phyloP scores from a whole-genome alignment of 2,888 invertebrate genomes.

The Abrostola triplasia region DNA sequence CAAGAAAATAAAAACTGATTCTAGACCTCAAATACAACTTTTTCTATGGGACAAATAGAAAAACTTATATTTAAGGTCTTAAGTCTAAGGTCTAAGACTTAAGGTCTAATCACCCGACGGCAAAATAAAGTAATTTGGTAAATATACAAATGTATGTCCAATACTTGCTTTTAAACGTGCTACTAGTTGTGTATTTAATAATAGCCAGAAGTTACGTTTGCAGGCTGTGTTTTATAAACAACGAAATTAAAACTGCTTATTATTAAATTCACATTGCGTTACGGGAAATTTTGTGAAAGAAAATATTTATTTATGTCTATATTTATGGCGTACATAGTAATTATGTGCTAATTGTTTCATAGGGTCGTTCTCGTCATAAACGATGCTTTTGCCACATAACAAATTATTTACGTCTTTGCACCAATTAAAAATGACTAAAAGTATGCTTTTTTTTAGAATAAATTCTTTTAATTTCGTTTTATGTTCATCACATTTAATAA shows the following conservation, averaged over 20 bases:
- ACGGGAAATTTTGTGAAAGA: background rate
- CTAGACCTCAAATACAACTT: conserved; percentile 1
- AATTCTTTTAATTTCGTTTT: background rate
- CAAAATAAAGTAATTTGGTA: background rate
- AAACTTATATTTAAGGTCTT: background rate
- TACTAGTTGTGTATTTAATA: too few relatives aligned
- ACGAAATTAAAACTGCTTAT: conserved; percentile 1
- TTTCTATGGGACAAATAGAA: conserved; percentile 1
- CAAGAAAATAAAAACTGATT: background rate
- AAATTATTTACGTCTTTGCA: conserved; percentile 8
- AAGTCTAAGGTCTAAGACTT: too few relatives aligned
- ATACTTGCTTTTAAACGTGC: background rate
- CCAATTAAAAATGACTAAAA: conserved; percentile 5
- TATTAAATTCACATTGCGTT: background rate
- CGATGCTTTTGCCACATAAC: conserved; percentile 8
- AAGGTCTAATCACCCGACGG: background rate
- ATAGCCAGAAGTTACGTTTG: background rate
- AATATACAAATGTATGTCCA: background rate
- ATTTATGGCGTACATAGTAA: background rate
- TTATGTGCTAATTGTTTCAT: background rate
- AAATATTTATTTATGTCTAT: too few relatives aligned
- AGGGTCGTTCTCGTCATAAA: conserved; percentile 5
- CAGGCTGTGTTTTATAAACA: background rate
- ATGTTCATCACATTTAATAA: background rate
- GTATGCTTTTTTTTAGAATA: conserved; percentile 1